Base-by-base conservation (phyloP, 2,797 vertebrate genomes). In the Molossus alvarezi region DNA sequence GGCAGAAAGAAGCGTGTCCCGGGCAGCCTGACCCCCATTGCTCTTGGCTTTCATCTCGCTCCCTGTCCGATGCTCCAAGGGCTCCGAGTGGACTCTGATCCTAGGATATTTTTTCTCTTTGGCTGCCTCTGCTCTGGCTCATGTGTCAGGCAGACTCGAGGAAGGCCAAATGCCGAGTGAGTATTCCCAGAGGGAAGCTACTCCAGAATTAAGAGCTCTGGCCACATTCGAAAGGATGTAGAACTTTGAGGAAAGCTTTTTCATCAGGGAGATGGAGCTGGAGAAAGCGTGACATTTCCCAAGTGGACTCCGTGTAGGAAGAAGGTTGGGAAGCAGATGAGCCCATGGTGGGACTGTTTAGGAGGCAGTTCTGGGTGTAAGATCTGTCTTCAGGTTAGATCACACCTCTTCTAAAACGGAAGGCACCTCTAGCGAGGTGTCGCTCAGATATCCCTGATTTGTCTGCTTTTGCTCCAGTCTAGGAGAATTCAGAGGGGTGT, bases 21-120 rank as follows among this genome's bases (percentile, higher is more conserved):
- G 97, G 97, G 95, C 97, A 97, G 94, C 81, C 72, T 96, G 97
- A 98, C 97, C 97, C 92, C 85, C 18, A 1, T 12, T 82, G 87
- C 95, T 92, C 88, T 83, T 91, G 95, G 77, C 94, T 95, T 87
- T 93, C 41, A 64, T 93, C 95, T 96, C 67, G 1, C n/a, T 64
- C 9, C 65, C 25, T 88, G 58, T 76, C 93, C 82, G 94, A 72
- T 80, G 81, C 94, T 90, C 86, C 69, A n/a, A 53, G 79, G 94
- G 96, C 58, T 69, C 64, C 48, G 92, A 62, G 57, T 60, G 37
- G 96, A 77, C 76, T 91, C 83, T 45, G 75, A 33, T 82, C 76
- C 51, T 58, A 45, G 80, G 53, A 5, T n/a, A 45, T 65, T 48
- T 69, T 71, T 48, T 41, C n/a, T 58, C 33, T 85, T 79, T 87